Evolutionary conservation across 1,140 invertebrate genomes (phyloP).

Genomic region (Acromyrmex heyeri): DNA sequence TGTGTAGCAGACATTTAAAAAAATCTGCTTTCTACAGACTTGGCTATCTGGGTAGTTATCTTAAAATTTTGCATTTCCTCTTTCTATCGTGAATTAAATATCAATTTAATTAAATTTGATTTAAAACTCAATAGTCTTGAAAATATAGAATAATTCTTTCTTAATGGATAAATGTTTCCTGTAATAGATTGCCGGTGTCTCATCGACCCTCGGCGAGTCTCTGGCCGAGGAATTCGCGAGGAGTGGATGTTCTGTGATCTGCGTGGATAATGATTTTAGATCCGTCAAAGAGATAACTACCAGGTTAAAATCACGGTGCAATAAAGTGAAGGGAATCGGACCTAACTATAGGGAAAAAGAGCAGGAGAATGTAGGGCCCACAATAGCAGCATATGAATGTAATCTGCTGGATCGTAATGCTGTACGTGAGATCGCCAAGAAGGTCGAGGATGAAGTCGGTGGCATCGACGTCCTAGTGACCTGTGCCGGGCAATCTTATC

Average conservation of each 20-base stretch:
- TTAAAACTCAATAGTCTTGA: not conserved
- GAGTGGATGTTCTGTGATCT: conserved; percentile 82
- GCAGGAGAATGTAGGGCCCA: not conserved
- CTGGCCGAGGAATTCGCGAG: conserved; percentile 82
- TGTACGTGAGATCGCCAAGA: conserved; percentile 76
- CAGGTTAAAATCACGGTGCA: conserved; percentile 68
- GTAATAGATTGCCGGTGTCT: conserved; percentile 81
- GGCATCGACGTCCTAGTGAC: conserved; percentile 83
- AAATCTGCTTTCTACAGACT: too few species aligned
- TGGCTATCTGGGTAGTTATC: too few species aligned
- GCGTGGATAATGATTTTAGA: conserved; percentile 79
- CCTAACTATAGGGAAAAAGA: conserved; percentile 66
- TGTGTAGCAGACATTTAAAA: too few species aligned
- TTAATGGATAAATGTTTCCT: not conserved
- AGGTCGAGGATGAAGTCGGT: conserved; percentile 81
- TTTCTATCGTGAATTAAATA: not conserved
- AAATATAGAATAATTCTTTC: not conserved
- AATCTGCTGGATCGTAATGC: conserved; percentile 77
- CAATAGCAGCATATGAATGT: conserved; percentile 76
- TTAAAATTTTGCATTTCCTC: not conserved
- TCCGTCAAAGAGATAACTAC: conserved; percentile 72
- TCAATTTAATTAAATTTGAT: too few species aligned
- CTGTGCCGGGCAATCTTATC: conserved; percentile 75
- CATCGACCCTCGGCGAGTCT: conserved; percentile 79
- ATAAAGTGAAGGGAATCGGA: conserved; percentile 64